Conservation (phyloP, 2,797 vertebrate genomes). For the Sebastes kiyomatsui region DNA sequence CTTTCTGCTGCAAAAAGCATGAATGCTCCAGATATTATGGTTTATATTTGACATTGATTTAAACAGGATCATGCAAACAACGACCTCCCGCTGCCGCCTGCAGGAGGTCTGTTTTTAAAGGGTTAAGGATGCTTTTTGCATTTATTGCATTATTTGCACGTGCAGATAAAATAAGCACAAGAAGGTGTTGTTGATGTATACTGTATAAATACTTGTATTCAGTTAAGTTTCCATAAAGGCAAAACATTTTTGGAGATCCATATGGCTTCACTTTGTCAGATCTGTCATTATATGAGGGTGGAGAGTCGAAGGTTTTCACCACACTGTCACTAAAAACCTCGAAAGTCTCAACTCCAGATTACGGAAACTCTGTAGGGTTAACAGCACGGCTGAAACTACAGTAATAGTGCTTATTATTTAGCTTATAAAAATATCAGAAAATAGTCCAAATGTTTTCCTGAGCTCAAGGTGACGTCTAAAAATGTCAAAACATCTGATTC, state of each 20-base stretch:
- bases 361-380: background rate
- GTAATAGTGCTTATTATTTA: too few species aligned
- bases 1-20: too few species aligned
- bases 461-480: background rate
- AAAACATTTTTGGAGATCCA: background rate
- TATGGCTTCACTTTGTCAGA: constrained; percentile 1
- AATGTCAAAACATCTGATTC: background rate
- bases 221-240: background rate
- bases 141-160: background rate
- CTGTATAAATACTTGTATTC: background rate
- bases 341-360: background rate
- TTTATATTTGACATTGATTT: too few species aligned
- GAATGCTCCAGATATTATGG: too few species aligned
- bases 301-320: constrained; percentile 24
- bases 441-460: background rate
- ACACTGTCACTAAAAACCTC: background rate
- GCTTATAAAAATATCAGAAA: background rate
- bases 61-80: too few species aligned
- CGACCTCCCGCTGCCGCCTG: too few species aligned
- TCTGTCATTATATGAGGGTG: constrained; percentile 46
- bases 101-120: too few species aligned
- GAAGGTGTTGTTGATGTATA: background rate
- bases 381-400: background rate
- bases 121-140: too few species aligned
- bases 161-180: background rate